phyloP scores from a whole-genome alignment of 2,888 invertebrate genomes.

The Kryphioiulus occultus region DNA sequence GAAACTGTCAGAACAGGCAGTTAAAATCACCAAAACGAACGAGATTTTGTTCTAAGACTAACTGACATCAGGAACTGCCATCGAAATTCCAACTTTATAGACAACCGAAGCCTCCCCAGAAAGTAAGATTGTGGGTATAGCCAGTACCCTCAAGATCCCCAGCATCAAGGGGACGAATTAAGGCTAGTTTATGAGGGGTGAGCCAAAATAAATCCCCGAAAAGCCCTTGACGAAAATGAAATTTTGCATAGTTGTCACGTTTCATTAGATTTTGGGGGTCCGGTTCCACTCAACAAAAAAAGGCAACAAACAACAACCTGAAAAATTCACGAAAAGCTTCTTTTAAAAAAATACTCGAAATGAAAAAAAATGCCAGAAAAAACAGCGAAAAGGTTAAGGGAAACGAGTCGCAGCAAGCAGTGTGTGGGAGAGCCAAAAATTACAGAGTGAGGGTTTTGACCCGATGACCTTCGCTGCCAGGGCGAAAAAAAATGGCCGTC shows the following conservation, averaged over 20 bases:
- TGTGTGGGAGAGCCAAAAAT: constrained; percentile 14
- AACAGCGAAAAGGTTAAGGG: constrained; percentile 23
- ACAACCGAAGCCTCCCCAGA: no score
- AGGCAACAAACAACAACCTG: constrained; percentile 46
- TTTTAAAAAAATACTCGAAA: no score
- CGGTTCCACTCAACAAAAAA: neutral
- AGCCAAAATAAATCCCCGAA: neutral
- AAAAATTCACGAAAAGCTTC: constrained; percentile 4
- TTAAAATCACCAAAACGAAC: no score
- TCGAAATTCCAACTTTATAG: no score
- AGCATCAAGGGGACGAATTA: neutral
- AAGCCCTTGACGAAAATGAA: constrained; percentile 7
- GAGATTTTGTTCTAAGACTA: no score
- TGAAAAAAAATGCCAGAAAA: constrained; percentile 2
- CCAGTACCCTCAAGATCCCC: no score
- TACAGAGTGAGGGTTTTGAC: neutral
- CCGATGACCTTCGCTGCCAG: constrained; percentile 11
- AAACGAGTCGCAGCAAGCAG: neutral
- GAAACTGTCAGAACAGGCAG: no score
- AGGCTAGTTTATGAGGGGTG: neutral
- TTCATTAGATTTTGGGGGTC: constrained; percentile 4
- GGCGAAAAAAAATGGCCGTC: neutral
- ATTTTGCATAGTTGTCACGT: constrained; percentile 23
- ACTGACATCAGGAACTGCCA: no score
- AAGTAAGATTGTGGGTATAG: no score